A percentile compares a stretch with the other conserved stretches of the same genome.
Conservation (phyloP, 2,113 vertebrate species). For the Dasyornis broadbenti region DNA sequence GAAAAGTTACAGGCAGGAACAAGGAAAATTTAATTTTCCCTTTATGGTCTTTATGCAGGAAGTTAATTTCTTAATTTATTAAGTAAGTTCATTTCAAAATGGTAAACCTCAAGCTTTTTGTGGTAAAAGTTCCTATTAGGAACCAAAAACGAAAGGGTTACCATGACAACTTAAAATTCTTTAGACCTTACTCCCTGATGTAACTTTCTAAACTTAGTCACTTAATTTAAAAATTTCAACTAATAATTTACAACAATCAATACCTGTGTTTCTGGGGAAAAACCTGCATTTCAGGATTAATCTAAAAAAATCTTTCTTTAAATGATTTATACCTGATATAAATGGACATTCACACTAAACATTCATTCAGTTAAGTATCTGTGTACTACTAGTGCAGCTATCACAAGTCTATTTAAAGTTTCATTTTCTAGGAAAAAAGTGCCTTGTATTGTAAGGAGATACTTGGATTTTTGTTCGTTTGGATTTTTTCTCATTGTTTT, state of each 20-base stretch:
- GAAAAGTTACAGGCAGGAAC: background rate
- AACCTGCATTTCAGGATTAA: fast-evolving
- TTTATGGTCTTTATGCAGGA: background rate
- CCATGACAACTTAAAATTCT: background rate
- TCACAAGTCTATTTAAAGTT: background rate
- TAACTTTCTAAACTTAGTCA: background rate
- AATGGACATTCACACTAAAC: background rate
- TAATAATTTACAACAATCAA: background rate
- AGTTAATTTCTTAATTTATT: background rate
- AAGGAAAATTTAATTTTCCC: background rate
- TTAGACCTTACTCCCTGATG: background rate
- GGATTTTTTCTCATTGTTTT: background rate
- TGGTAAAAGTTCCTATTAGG: background rate
- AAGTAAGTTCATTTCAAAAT: background rate
- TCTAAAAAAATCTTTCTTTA: background rate
- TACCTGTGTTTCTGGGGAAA: background rate
- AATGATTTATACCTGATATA: background rate
- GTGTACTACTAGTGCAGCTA: background rate
- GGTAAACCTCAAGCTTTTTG: background rate
- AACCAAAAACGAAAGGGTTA: background rate
- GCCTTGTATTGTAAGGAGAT: background rate
- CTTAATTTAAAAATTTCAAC: background rate
- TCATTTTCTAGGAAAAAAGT: background rate
- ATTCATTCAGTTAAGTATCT: background rate
- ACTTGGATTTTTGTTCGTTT: background rate